Percentiles rank a stretch among this genome's conserved stretches.
Conservation (phyloP, 2,113 vertebrate species). For the Sylvietta virens region DNA sequence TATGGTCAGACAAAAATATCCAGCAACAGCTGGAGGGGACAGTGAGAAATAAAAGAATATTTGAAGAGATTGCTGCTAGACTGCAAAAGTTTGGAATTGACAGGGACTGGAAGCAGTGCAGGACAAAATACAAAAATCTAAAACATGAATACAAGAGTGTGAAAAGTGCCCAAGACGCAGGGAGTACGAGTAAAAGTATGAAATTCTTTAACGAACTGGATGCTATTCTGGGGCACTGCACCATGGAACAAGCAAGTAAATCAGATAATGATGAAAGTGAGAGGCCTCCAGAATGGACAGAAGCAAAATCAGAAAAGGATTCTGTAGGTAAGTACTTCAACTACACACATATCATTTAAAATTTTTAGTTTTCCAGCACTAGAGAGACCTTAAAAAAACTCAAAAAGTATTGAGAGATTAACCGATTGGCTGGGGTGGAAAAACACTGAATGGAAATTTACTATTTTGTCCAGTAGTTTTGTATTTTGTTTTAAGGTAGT, state of each 20-base stretch:
- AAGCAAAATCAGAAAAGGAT: slow-evolving; percentile 50
- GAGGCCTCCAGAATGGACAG: slow-evolving; percentile 12
- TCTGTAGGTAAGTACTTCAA: slow-evolving; percentile 46
- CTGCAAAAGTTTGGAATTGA: slow-evolving; percentile 85
- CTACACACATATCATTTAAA: not conserved
- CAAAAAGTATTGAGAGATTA: not conserved
- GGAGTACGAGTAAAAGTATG: slow-evolving; percentile 79
- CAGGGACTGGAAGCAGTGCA: slow-evolving; percentile 90
- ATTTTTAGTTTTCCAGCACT: not conserved
- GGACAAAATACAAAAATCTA: slow-evolving; percentile 92
- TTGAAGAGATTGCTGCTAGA: slow-evolving; percentile 85
- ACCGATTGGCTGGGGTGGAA: not conserved
- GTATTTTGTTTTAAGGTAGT: not conserved
- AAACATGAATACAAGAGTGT: slow-evolving; percentile 89
- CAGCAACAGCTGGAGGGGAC: slow-evolving; percentile 82
- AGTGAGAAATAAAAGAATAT: slow-evolving; percentile 88
- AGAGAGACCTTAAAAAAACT: not conserved
- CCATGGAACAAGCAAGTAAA: slow-evolving; percentile 63
- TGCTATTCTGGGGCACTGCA: slow-evolving; percentile 79
- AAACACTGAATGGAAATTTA: not conserved
- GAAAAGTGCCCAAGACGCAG: slow-evolving; percentile 71
- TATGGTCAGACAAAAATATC: slow-evolving; percentile 83
- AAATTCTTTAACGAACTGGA: slow-evolving; percentile 89
- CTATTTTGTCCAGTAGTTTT: not conserved
- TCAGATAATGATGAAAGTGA: slow-evolving; percentile 31